Percentiles rank a stretch among this genome's conserved stretches.
Evolutionary conservation across 2,113 vertebrate species (phyloP).

Genomic region (Columba livia): DNA sequence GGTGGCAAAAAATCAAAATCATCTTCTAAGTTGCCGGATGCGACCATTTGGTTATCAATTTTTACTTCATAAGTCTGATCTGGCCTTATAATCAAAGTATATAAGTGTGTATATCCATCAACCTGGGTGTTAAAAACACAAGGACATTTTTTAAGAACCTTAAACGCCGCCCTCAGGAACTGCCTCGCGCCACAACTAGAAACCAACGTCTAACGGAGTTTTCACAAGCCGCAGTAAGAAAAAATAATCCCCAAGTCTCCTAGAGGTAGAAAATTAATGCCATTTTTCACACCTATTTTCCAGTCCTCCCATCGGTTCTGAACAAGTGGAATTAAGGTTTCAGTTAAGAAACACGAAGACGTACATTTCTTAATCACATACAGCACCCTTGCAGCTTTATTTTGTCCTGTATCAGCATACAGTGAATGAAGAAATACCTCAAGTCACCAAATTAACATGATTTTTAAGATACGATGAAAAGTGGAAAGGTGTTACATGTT

Average conservation of each 20-base stretch:
- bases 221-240: not conserved
- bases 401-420: not conserved
- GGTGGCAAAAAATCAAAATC: conserved; percentile 84
- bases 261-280: not conserved
- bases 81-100: conserved; percentile 84
- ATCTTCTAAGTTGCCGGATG: conserved; percentile 81
- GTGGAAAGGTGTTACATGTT: not conserved
- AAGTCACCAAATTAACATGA: not conserved
- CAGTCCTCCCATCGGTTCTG: not conserved
- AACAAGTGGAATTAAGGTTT: not conserved
- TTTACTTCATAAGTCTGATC: conserved; percentile 86
- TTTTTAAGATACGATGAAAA: not conserved
- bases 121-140: conserved; percentile 65
- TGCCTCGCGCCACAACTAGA: not conserved
- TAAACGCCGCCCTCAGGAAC: not conserved
- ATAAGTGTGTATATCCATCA: conserved; percentile 84
- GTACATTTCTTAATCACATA: not conserved
- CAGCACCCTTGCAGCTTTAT: not conserved
- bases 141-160: not conserved
- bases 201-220: not conserved
- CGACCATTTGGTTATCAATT: conserved; percentile 80
- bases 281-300: not conserved
- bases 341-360: not conserved
- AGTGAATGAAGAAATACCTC: not conserved
- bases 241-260: not conserved